A percentile compares a stretch with the other conserved stretches of the same genome.
Conservation (phyloP, 1,140 invertebrate genomes). For the fruit fly (Drosophila melanogaster) region DNA sequence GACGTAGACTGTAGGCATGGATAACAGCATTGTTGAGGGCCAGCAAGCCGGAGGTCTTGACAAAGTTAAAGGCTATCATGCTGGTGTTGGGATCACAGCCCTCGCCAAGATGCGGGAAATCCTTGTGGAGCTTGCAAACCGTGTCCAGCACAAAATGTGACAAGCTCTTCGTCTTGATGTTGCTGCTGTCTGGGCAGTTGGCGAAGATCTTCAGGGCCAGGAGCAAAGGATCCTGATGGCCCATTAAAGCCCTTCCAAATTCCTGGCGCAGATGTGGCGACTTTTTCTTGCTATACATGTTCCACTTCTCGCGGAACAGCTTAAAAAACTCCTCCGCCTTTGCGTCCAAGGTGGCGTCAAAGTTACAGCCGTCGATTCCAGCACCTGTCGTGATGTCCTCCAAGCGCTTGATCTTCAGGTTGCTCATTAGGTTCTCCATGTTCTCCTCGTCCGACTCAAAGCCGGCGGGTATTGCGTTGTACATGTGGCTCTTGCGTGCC, state of each 20-base stretch:
- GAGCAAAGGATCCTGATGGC: slow-evolving; percentile 86
- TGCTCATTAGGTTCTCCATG: slow-evolving; percentile 46
- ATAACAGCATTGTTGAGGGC: slow-evolving; percentile 86
- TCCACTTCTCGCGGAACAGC: slow-evolving; percentile 71
- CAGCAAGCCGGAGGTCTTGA: slow-evolving; percentile 86
- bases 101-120: slow-evolving; percentile 62
- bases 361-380: slow-evolving; percentile 74
- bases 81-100: slow-evolving; percentile 85
- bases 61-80: slow-evolving; percentile 87
- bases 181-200: slow-evolving; percentile 86
- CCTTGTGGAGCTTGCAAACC: slow-evolving; percentile 85
- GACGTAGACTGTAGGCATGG: slow-evolving; percentile 85
- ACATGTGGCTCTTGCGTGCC: slow-evolving; percentile 20
- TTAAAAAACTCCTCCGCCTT: slow-evolving; percentile 70
- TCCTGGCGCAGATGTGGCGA: slow-evolving; percentile 84
- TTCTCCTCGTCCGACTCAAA: slow-evolving; percentile 70
- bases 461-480: slow-evolving; percentile 64
- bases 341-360: slow-evolving; percentile 63
- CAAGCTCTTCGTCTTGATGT: slow-evolving; percentile 86
- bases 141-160: slow-evolving; percentile 87
- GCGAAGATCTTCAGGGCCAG: slow-evolving; percentile 86
- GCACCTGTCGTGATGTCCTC: slow-evolving; percentile 79
- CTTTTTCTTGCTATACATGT: slow-evolving; percentile 86
- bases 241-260: slow-evolving; percentile 85
- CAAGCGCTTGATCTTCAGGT: slow-evolving; percentile 77